A percentile compares a stretch with the other conserved stretches of the same genome.
These are phyloP conservation scores for Rattus rattus DNA, from an alignment of 2,113 vertebrate genomes.

Conservation along the genomic window DNA sequence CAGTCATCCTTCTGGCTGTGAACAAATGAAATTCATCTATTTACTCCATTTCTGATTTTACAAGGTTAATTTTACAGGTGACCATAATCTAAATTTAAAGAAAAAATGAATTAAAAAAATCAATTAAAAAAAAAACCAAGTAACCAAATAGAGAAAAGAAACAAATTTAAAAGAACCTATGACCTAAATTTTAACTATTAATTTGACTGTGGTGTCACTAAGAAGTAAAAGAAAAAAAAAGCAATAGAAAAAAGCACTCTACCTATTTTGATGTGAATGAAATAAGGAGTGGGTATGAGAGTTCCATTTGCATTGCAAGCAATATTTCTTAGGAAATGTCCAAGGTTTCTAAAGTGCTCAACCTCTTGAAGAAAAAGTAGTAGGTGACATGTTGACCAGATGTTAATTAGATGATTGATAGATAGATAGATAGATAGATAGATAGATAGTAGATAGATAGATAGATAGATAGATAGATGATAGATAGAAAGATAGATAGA, in stretches of 20 bases:
- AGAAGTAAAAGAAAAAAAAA: slow-evolving; percentile 22
- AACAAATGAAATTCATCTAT: not conserved
- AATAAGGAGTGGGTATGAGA: not conserved
- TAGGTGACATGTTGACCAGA: not conserved
- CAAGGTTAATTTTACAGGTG: not conserved
- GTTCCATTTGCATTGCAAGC: not conserved
- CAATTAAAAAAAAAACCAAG: not conserved
- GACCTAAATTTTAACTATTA: slow-evolving; percentile 2
- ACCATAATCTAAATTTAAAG: not conserved
- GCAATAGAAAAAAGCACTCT: not conserved
- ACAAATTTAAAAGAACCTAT: not conserved
- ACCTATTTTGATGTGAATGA: not conserved
- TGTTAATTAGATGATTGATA: not conserved
- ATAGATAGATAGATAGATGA: not conserved
- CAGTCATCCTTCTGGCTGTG: slow-evolving; percentile 1
- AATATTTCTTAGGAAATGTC: not conserved
- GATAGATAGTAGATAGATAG: not conserved
- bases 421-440: not conserved
- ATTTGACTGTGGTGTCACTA: not conserved
- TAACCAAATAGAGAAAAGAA: not conserved
- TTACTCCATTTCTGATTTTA: slow-evolving; percentile 36
- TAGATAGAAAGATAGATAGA: no score
- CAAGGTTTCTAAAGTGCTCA: not conserved
- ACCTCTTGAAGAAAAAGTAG: not conserved
- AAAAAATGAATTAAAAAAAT: not conserved